Conservation (phyloP, 2,888 invertebrate species). For the Pinctada fucata region DNA sequence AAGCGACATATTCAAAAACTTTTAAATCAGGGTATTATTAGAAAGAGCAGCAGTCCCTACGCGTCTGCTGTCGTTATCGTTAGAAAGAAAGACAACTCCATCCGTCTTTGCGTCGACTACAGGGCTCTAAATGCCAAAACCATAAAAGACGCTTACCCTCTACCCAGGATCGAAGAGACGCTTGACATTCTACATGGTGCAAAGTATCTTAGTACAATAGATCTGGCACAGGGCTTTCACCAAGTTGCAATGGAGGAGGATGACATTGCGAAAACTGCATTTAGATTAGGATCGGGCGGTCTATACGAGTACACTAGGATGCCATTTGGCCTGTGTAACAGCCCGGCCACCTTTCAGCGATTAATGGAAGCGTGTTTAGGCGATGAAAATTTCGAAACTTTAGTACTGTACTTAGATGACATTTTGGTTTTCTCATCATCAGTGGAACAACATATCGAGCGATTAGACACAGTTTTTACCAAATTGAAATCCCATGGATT, state of each 20-base stretch:
- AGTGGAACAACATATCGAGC: conserved; percentile 18
- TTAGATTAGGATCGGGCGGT: conserved; percentile 20
- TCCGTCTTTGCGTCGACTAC: conserved; percentile 46
- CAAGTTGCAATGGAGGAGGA: conserved; percentile 22
- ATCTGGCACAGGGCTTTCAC: conserved; percentile 26
- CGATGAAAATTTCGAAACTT: conserved; percentile 41
- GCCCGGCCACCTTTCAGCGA: conserved; percentile 47
- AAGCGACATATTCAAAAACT: conserved; percentile 39
- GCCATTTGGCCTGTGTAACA: conserved; percentile 47
- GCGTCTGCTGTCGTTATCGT: conserved; percentile 46
- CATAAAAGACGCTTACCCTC: conserved; percentile 38
- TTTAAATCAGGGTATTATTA: conserved; percentile 41
- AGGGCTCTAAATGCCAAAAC: conserved; percentile 43
- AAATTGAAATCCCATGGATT: conserved; percentile 33
- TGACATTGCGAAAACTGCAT: conserved; percentile 25
- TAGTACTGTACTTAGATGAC: conserved; percentile 51
- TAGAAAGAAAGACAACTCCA: conserved; percentile 35
- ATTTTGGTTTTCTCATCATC: too few species aligned
- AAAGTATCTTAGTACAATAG: conserved; percentile 17
- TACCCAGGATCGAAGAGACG: conserved; percentile 47
- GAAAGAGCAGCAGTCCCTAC: conserved; percentile 41
- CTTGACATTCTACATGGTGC: conserved; percentile 19
- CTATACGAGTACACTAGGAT: conserved; percentile 39
- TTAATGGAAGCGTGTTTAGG: conserved; percentile 45
- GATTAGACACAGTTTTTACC: conserved; percentile 26